Conservation (phyloP, 2,797 vertebrate species). For the Tachyglossus aculeatus region DNA sequence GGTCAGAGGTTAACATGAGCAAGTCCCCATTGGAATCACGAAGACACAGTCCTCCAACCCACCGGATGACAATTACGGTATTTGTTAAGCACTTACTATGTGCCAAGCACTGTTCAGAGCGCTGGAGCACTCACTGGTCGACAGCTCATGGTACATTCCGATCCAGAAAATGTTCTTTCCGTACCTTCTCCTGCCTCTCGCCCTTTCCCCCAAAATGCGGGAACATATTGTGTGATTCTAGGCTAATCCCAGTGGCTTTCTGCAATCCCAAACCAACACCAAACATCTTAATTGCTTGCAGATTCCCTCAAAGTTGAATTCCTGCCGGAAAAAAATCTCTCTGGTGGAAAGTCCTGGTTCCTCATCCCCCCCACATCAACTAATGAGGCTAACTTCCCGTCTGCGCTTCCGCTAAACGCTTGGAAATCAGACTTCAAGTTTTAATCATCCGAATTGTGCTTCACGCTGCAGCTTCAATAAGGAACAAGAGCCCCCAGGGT, state of each 20-base stretch:
- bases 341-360: not conserved
- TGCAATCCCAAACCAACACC: not conserved
- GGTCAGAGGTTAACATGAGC: too few species aligned
- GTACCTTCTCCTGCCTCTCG: too few species aligned
- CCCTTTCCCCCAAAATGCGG: too few species aligned
- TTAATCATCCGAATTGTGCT: conserved; percentile 25
- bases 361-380: not conserved
- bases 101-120: too few species aligned
- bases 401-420: not conserved
- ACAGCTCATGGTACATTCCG: too few species aligned
- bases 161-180: too few species aligned
- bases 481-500: not conserved
- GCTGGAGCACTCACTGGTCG: too few species aligned
- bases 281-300: conserved; percentile 8
- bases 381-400: not conserved
- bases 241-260: not conserved
- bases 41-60: too few species aligned
- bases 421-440: conserved; percentile 20
- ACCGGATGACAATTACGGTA: too few species aligned
- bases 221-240: too few species aligned
- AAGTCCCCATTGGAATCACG: too few species aligned
- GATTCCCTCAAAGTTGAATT: conserved; percentile 2
- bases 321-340: conserved; percentile 1
- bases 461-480: not conserved
- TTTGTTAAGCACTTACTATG: too few species aligned